These are phyloP conservation scores for Ommatoiulus sabulosus DNA, from an alignment of 2,888 invertebrate species.

Conservation along the genomic window DNA sequence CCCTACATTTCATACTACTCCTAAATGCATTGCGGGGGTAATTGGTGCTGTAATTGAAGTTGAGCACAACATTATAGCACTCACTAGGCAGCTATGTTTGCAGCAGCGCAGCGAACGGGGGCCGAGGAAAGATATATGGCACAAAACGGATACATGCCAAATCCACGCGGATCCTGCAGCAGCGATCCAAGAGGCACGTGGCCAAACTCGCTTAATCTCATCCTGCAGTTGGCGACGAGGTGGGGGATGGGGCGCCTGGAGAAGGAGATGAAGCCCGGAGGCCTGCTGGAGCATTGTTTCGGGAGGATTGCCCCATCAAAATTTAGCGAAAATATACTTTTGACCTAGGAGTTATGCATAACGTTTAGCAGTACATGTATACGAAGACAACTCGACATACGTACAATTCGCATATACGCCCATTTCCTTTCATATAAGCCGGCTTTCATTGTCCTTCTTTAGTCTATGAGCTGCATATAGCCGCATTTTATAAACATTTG, in stretches of 20 bases:
- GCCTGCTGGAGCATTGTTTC: no score
- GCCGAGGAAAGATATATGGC: neutral
- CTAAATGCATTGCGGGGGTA: constrained; percentile 59
- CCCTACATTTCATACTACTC: constrained; percentile 58
- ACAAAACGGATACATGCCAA: constrained; percentile 27
- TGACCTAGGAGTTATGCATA: no score
- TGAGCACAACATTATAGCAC: constrained; percentile 53
- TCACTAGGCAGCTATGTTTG: constrained; percentile 43
- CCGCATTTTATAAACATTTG: no score
- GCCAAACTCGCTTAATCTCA: constrained; percentile 6
- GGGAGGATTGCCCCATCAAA: no score
- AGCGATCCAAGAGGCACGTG: neutral
- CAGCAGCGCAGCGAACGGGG: constrained; percentile 26
- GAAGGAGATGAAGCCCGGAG: neutral
- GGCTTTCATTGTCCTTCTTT: no score
- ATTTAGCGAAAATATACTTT: no score
- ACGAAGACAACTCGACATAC: no score
- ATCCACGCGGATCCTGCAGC: neutral
- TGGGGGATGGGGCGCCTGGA: neutral
- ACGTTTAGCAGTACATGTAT: no score
- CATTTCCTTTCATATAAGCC: no score
- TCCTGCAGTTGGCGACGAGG: neutral
- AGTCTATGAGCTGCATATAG: no score
- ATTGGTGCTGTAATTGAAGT: constrained; percentile 58
- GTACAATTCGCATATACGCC: no score